Base-by-base conservation (phyloP, 2,797 vertebrate species). In the Phalloptychus januarius region DNA sequence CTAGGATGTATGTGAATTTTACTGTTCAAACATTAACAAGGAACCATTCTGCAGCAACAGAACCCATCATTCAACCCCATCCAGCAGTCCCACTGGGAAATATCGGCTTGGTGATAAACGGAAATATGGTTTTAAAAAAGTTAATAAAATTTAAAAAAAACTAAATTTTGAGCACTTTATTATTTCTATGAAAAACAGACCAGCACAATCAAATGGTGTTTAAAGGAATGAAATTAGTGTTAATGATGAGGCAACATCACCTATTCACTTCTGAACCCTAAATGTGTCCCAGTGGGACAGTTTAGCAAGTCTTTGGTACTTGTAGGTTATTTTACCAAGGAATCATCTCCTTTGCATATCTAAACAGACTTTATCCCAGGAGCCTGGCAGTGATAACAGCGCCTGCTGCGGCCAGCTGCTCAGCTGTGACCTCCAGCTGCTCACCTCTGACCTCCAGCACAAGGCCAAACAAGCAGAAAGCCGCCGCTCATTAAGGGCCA, bases 331-430 rank as follows among this genome's bases (percentile, higher is more conserved):
- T 69, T 23, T 4, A 65, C 2, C 8, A 65, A 86, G 78, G 63
- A 69, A 18, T 75, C 52, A 8, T 50, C 52, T 45, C 72, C 25
- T 83, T 85, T 58, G 80, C 20, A 86, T 79, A 91, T 89, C 77
- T 84, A 81, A 90, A 88, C 16, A 81, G 42, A 56, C 12, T 44
- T 44, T 78, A 88, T 84, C 83, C 84, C 28, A 46, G 18, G 71
- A 84, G 76, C 40, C 12, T 54, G 76, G 79, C 79, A 71, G 77
- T 78, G 91, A 91, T 85, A 85, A 89, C 20, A 52, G 87, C 36
- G 71, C 67, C 58, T 70, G 48, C 38, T 31, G 65, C 91, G 85
- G 77, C 78, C 93, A 94, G 93, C 93, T 94, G 94, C 70, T 76
- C 77, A 54, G 46, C 72, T 82, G 86, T 46, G n/a, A n/a, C 45